Evolutionary conservation across 1,140 invertebrate species (phyloP).

Genomic region (Eriocheir sinensis): DNA sequence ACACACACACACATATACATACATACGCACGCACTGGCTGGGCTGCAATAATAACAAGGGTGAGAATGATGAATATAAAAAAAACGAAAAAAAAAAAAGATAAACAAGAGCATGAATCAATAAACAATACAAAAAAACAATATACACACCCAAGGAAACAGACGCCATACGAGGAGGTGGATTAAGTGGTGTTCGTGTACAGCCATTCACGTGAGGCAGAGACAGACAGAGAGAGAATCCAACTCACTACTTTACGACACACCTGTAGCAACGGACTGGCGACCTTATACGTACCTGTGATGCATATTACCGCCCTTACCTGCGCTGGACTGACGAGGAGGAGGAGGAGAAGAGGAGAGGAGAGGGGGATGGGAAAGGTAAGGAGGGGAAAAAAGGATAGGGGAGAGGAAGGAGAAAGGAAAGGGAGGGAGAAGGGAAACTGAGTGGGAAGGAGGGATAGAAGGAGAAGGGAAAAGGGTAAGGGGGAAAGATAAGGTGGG

Average conservation of each 20-base stretch:
- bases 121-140: no score
- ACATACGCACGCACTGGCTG: no score
- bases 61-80: no score
- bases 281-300: neutral
- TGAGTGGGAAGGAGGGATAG: neutral
- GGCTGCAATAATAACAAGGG: no score
- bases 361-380: neutral
- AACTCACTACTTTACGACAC: constrained; percentile 4
- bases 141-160: no score
- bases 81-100: no score
- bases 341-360: neutral
- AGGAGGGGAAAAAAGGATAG: neutral
- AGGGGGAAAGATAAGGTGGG: neutral
- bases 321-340: neutral
- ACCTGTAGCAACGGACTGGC: no score
- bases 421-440: no score
- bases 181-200: no score
- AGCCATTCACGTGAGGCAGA: neutral
- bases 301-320: neutral
- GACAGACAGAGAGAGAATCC: neutral
- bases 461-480: neutral
- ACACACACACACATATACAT: no score
- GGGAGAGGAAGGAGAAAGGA: neutral
- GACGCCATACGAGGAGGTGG: no score
- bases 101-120: no score